A percentile compares a stretch with the other conserved stretches of the same genome.
phyloP scores from a whole-genome alignment of 1,140 invertebrate genomes.

The Gonioctena quinquepunctata region DNA sequence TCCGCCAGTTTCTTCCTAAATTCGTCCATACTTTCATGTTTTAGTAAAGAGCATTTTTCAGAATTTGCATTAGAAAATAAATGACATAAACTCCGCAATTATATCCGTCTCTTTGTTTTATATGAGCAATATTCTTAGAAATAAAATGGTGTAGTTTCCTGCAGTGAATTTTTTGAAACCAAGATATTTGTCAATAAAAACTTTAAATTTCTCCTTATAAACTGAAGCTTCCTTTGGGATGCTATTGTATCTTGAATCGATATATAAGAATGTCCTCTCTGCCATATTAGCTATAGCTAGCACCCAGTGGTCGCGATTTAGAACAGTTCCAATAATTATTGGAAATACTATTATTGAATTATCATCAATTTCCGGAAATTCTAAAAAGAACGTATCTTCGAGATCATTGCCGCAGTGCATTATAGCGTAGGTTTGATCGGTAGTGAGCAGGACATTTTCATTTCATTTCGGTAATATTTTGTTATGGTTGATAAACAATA shows the following conservation, averaged over 20 bases:
- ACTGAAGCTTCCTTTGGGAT: background rate
- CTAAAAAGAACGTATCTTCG: background rate
- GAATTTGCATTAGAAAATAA: no score
- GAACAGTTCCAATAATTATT: background rate
- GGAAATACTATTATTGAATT: background rate
- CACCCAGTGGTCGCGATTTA: constrained; percentile 4
- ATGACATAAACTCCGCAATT: no score
- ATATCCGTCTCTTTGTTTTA: no score
- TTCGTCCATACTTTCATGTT: no score
- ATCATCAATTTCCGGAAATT: constrained; percentile 8
- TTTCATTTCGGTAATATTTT: background rate
- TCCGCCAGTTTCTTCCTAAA: no score
- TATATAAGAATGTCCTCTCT: background rate
- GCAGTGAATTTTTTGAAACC: no score
- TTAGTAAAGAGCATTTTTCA: no score
- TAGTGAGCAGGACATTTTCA: background rate
- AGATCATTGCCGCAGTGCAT: background rate
- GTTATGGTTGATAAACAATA: background rate
- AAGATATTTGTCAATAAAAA: no score
- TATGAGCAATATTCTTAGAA: no score
- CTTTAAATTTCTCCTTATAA: constrained; percentile 1
- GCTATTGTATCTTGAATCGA: constrained; percentile 1
- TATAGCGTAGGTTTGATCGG: background rate
- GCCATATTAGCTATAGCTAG: constrained; percentile 3
- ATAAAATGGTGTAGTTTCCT: no score